Conservation (phyloP, 2,888 invertebrate species). For the Chironomus tentans region DNA sequence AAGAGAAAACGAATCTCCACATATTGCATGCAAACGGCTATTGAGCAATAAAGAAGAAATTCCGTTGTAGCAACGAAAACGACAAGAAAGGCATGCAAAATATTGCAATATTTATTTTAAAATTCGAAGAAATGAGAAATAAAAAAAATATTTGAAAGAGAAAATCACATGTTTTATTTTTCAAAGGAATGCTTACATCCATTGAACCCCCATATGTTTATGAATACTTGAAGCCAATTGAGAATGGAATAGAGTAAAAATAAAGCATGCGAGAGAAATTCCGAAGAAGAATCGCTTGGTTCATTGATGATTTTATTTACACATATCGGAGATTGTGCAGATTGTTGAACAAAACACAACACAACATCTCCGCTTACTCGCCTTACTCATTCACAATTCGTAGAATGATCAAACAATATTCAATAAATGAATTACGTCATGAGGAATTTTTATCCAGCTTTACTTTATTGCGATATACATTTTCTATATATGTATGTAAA, state of each 20-base stretch:
- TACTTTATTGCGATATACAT: background rate
- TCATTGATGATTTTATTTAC: background rate
- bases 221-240: too few species aligned
- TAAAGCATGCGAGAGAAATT: background rate
- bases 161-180: too few species aligned
- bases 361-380: background rate
- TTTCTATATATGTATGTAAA: background rate
- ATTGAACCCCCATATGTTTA: too few species aligned
- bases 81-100: too few species aligned
- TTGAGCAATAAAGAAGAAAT: too few species aligned
- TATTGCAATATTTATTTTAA: too few species aligned
- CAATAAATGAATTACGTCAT: conserved; percentile 14
- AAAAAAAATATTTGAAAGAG: too few species aligned
- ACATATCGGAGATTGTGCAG: background rate
- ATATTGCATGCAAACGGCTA: too few species aligned
- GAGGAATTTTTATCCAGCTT: background rate
- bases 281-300: background rate
- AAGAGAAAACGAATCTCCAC: too few species aligned
- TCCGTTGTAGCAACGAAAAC: too few species aligned
- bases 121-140: too few species aligned
- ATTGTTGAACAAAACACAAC: background rate
- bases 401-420: background rate
- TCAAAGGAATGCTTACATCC: too few species aligned
- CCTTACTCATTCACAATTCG: conserved; percentile 3
- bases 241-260: background rate